These are phyloP conservation scores for Rhyacichthys aspro DNA, from an alignment of 2,797 vertebrate species.

Conservation along the genomic window DNA sequence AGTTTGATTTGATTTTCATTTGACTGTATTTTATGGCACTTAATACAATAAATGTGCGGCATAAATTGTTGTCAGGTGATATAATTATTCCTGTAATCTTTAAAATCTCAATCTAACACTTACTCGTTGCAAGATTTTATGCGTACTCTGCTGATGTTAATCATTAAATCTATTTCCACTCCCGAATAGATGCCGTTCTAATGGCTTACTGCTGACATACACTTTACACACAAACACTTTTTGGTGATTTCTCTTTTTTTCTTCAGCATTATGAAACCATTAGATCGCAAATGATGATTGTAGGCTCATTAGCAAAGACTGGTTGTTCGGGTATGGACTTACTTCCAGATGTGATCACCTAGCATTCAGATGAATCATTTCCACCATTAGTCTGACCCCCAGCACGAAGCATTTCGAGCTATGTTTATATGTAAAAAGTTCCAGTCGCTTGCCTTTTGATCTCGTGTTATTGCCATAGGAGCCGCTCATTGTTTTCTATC, in stretches of 20 bases:
- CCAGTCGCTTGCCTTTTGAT: constrained; percentile 43
- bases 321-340: constrained; percentile 22
- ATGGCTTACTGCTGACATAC: constrained; percentile 36
- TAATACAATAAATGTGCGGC: constrained; percentile 52
- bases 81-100: not conserved
- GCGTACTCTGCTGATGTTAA: constrained; percentile 3
- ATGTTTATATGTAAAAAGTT: constrained; percentile 37
- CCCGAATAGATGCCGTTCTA: constrained; percentile 29
- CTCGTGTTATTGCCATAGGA: constrained; percentile 14
- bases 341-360: constrained; percentile 67
- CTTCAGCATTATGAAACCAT: constrained; percentile 48
- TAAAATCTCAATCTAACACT: not conserved
- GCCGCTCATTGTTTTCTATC: constrained; percentile 22
- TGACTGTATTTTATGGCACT: constrained; percentile 51
- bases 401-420: constrained; percentile 11
- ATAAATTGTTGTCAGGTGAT: constrained; percentile 43
- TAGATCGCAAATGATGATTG: constrained; percentile 52
- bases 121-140: not conserved
- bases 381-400: constrained; percentile 37
- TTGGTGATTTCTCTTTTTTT: constrained; percentile 14
- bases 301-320: constrained; percentile 42
- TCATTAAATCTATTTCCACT: constrained; percentile 12
- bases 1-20: constrained; percentile 46
- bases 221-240: constrained; percentile 32
- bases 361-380: constrained; percentile 56